phyloP scores from a whole-genome alignment of 2,113 vertebrate genomes.

The Eolophus roseicapilla region DNA sequence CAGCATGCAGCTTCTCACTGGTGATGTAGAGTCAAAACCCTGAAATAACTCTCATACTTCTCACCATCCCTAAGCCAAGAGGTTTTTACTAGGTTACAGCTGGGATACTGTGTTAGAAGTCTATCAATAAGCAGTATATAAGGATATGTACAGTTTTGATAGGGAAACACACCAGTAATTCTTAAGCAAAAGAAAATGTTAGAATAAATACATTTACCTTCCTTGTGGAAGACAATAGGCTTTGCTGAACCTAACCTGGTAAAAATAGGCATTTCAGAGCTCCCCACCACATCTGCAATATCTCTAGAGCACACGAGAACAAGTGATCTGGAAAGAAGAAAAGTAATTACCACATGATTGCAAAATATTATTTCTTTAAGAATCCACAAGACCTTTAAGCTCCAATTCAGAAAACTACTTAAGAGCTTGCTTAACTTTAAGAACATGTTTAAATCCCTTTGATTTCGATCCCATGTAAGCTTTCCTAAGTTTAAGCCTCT shows the following conservation, averaged over 20 bases:
- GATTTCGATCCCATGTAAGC: neutral
- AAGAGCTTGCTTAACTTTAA: neutral
- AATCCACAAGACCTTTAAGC: neutral
- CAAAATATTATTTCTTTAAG: neutral
- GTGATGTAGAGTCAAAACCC: neutral
- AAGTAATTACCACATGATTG: neutral
- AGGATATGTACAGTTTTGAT: neutral
- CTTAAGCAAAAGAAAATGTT: neutral
- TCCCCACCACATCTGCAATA: neutral
- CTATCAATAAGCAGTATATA: neutral
- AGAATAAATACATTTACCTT: slow-evolving; percentile 31
- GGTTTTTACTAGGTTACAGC: neutral
- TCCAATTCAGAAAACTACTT: neutral
- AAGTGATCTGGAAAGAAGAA: slow-evolving; percentile 54
- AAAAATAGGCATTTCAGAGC: slow-evolving; percentile 35
- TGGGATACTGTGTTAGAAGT: neutral
- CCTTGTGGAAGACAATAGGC: slow-evolving; percentile 5
- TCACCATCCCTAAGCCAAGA: neutral
- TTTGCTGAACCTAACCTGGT: slow-evolving; percentile 42
- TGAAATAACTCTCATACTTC: neutral
- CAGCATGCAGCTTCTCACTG: neutral
- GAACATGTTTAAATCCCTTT: neutral
- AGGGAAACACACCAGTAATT: neutral
- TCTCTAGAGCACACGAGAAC: slow-evolving; percentile 63
- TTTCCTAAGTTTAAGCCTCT: neutral